These are phyloP conservation scores for Dromococcyx pavoninus DNA, from an alignment of 2,797 vertebrate genomes.

Conservation along the genomic window DNA sequence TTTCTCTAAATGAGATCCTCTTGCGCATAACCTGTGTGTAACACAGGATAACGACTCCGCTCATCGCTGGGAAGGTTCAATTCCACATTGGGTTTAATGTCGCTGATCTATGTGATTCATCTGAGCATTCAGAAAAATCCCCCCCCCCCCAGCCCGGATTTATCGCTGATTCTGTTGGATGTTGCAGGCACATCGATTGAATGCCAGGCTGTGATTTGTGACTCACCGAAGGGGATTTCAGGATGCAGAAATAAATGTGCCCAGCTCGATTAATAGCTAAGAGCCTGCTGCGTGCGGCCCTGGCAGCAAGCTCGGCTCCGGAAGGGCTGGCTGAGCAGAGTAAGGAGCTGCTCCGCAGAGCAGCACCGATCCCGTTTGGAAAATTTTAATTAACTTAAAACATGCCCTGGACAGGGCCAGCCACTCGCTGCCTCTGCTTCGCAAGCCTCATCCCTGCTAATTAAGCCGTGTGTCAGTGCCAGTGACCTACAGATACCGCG, in stretches of 20 bases:
- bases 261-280: conserved; percentile 55
- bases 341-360: neutral
- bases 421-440: conserved; percentile 47
- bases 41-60: neutral
- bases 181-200: conserved; percentile 14
- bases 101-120: neutral
- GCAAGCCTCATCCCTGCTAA: conserved; percentile 45
- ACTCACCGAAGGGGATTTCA: conserved; percentile 17
- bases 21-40: neutral
- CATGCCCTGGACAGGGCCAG: conserved; percentile 31
- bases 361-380: conserved; percentile 8
- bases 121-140: conserved; percentile 1
- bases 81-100: neutral
- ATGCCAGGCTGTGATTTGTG: conserved; percentile 31
- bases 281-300: conserved; percentile 5
- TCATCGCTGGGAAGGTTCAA: neutral
- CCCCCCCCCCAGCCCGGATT: conserved; percentile 43
- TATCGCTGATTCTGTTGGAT: neutral
- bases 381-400: conserved; percentile 73
- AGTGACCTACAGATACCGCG: no score
- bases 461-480: conserved; percentile 58
- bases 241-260: conserved; percentile 22
- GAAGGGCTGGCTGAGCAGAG: neutral
- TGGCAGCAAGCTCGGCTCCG: neutral
- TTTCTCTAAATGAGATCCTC: neutral